Conservation (phyloP, 1,140 invertebrate genomes). For the Achroia grisella region DNA sequence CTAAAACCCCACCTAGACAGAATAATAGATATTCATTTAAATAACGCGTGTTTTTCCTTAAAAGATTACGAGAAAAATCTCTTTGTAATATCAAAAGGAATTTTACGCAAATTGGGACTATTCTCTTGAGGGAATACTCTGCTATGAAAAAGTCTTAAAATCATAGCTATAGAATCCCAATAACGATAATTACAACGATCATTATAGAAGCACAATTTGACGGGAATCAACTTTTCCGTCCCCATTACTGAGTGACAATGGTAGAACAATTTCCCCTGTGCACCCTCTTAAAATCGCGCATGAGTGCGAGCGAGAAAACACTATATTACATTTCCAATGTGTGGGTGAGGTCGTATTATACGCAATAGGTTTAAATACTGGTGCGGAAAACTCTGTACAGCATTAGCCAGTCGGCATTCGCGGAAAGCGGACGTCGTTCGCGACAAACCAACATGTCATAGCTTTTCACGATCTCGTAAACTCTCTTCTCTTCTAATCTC, state of each 20-base stretch:
- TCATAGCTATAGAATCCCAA: conserved; percentile 12
- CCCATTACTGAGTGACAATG: conserved; percentile 62
- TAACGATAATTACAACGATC: conserved; percentile 55
- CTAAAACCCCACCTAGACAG: not conserved
- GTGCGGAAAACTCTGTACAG: conserved; percentile 16
- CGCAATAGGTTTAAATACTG: conserved; percentile 38
- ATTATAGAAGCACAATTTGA: conserved; percentile 58
- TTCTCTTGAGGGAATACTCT: not conserved
- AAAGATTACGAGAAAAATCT: conserved; percentile 11
- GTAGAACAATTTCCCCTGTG: conserved; percentile 50
- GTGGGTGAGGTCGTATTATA: conserved; percentile 7
- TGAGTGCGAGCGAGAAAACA: conserved; percentile 8
- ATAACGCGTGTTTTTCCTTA: not conserved
- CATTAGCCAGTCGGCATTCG: conserved; percentile 43
- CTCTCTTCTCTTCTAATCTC: conserved; percentile 34
- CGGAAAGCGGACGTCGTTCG: conserved; percentile 33
- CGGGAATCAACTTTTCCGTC: conserved; percentile 60
- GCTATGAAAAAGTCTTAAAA: not conserved
- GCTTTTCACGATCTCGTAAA: conserved; percentile 26
- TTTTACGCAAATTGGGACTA: conserved; percentile 17
- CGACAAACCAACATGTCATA: conserved; percentile 36
- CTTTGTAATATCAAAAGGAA: conserved; percentile 2
- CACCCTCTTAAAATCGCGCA: conserved; percentile 39
- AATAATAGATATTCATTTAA: not conserved
- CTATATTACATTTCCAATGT: not conserved